These are phyloP conservation scores for Origma solitaria DNA, from an alignment of 2,113 vertebrate genomes.

Conservation along the genomic window DNA sequence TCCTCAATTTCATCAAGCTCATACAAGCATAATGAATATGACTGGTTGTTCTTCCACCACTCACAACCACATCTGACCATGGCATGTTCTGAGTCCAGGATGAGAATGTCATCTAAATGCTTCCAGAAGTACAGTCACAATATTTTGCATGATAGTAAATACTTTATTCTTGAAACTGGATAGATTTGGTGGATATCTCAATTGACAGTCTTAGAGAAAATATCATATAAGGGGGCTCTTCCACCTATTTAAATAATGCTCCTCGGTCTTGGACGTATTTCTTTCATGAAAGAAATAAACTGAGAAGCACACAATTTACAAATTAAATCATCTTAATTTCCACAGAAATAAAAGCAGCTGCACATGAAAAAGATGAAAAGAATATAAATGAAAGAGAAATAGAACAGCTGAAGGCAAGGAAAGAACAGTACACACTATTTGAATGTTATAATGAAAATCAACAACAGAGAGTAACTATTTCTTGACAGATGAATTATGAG, in stretches of 20 bases:
- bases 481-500: not conserved
- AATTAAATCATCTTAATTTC: not conserved
- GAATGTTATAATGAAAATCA: not conserved
- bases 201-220: not conserved
- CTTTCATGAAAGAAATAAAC: not conserved
- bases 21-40: not conserved
- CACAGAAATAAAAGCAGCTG: slow-evolving; percentile 8
- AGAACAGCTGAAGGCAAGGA: not conserved
- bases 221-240: not conserved
- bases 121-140: not conserved
- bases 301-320: not conserved
- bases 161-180: not conserved
- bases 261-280: not conserved
- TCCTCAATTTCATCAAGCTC: not conserved
- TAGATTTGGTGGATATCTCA: not conserved
- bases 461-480: not conserved
- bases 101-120: not conserved
- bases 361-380: not conserved
- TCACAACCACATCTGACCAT: not conserved
- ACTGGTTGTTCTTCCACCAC: not conserved
- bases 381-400: not conserved
- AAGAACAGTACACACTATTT: not conserved
- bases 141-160: not conserved
- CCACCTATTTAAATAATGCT: not conserved
- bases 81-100: not conserved